phyloP scores from a whole-genome alignment of 2,888 invertebrate genomes.

The Oscheius sp. region DNA sequence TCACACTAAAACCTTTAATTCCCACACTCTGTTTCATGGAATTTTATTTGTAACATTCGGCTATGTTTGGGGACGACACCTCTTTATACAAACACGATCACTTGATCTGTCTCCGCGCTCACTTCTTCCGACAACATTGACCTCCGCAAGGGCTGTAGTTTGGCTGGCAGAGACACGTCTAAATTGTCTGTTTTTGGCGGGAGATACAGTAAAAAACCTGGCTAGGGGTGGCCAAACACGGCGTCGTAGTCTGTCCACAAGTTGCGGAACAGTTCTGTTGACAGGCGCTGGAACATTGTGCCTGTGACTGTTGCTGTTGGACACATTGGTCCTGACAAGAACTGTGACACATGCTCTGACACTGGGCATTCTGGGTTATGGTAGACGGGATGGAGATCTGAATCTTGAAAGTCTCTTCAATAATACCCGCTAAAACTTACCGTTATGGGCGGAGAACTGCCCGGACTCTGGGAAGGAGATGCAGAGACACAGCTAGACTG shows the following conservation, averaged over 20 bases:
- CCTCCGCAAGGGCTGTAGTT: conserved; percentile 54
- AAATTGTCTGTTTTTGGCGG: neutral
- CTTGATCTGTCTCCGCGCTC: neutral
- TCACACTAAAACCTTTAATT: neutral
- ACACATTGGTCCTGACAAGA: conserved; percentile 54
- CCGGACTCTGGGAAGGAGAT: neutral
- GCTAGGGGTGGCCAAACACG: conserved; percentile 39
- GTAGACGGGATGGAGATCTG: conserved; percentile 48
- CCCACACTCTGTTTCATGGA: neutral
- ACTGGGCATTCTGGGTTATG: conserved; percentile 51
- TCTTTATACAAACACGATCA: conserved; percentile 14
- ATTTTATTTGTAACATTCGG: neutral
- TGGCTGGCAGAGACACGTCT: conserved; percentile 27
- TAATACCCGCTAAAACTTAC: neutral
- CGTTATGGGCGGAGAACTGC: conserved; percentile 14
- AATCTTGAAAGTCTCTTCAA: too few species aligned
- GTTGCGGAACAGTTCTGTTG: conserved; percentile 49
- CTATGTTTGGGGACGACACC: neutral
- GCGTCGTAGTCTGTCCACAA: conserved; percentile 30
- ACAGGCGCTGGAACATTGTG: conserved; percentile 53
- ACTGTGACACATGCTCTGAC: conserved; percentile 55
- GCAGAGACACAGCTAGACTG: conserved; percentile 37
- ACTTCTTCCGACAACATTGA: conserved; percentile 55
- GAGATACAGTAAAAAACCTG: neutral
- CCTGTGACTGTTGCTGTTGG: conserved; percentile 50